Conservation (phyloP, 2,797 vertebrate species). For the Lagorchestes hirsutus region DNA sequence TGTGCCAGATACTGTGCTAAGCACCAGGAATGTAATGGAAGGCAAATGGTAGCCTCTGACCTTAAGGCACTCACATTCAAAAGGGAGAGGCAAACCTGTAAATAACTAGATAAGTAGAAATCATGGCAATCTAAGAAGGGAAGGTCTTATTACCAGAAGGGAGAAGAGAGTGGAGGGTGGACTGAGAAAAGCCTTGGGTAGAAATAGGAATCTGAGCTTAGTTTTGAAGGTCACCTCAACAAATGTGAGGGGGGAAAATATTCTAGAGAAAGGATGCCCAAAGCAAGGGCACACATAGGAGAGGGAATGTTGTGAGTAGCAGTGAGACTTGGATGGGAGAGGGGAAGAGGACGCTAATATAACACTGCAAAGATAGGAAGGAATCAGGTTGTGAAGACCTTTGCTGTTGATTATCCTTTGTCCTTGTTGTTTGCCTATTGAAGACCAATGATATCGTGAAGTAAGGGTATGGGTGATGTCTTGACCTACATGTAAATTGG, state of each 20-base stretch:
- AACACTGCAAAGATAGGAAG: not conserved
- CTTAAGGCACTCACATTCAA: not conserved
- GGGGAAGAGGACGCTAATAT: not conserved
- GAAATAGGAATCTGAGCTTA: not conserved
- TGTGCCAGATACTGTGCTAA: not conserved
- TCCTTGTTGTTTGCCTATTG: not conserved
- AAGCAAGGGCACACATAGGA: not conserved
- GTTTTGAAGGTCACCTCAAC: not conserved
- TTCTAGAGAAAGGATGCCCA: not conserved
- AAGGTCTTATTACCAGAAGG: not conserved
- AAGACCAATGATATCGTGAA: not conserved
- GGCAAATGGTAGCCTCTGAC: not conserved
- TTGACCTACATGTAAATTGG: not conserved
- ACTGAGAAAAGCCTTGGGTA: not conserved
- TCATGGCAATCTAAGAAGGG: not conserved
- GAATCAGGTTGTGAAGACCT: not conserved
- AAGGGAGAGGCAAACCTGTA: not conserved
- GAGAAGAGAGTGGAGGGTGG: not conserved
- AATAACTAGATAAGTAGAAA: not conserved
- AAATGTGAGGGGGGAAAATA: not conserved
- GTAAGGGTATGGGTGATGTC: no score
- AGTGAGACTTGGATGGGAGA: not conserved
- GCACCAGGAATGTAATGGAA: not conserved
- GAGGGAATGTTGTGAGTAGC: not conserved
- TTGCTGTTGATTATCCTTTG: not conserved